These are phyloP conservation scores for Sylvietta virens DNA, from an alignment of 2,113 vertebrate genomes.

Conservation along the genomic window DNA sequence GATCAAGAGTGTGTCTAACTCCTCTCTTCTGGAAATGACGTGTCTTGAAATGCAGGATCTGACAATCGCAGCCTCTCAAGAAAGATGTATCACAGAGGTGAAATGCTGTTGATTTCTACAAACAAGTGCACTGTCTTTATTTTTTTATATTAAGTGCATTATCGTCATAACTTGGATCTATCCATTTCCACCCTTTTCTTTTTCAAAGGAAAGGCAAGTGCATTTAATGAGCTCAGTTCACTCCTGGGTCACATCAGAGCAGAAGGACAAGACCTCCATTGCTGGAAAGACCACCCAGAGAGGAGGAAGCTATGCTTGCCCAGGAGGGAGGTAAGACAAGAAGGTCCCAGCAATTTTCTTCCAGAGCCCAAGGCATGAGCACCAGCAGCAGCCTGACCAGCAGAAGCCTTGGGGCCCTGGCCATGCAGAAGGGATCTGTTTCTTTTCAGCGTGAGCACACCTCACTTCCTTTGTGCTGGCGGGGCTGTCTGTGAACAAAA, in stretches of 20 bases:
- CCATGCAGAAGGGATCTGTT: not conserved
- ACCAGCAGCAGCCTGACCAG: not conserved
- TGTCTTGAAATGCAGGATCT: not conserved
- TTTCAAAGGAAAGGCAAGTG: not conserved
- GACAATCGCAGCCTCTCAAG: slow-evolving; percentile 9
- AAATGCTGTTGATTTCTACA: not conserved
- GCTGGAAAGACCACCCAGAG: slow-evolving; percentile 41
- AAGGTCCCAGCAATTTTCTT: not conserved
- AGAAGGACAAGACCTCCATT: slow-evolving; percentile 7
- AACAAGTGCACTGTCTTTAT: not conserved
- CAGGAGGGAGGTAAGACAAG: not conserved
- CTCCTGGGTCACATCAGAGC: slow-evolving; percentile 7
- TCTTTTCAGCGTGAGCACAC: not conserved
- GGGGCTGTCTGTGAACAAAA: not conserved
- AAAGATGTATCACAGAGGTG: not conserved
- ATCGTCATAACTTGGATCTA: not conserved
- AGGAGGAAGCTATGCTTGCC: not conserved
- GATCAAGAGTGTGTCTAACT: slow-evolving; percentile 38
- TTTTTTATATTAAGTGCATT: not conserved
- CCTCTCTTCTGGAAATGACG: slow-evolving; percentile 39
- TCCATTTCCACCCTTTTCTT: not conserved
- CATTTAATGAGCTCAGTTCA: slow-evolving; percentile 19
- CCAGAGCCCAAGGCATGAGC: not conserved
- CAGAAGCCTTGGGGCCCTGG: not conserved
- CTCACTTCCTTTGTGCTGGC: not conserved